Evolutionary conservation across 2,113 vertebrate species (phyloP), one percentile per base, ranked within the genome.

Genomic region (Festucalex cinctus): DNA sequence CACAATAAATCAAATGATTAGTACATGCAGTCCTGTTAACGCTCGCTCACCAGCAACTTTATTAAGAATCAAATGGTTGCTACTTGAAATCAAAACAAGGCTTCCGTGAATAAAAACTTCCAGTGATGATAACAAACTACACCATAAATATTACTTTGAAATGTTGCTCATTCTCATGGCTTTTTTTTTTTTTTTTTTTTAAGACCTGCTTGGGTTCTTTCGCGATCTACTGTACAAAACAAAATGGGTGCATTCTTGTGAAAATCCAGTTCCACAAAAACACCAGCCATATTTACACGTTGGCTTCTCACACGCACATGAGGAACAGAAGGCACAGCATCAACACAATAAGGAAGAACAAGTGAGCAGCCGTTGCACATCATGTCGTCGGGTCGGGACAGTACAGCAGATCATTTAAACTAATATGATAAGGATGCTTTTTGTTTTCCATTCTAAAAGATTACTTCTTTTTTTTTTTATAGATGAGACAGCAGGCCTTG

Each of bases 221-320:
- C 76, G 87, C 82, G 85, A 39, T 49, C 79, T 39, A 71, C 77
- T 89, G 81, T 88, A 86, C 83, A 91, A 84, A 76, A 43, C 81
- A 88, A 82, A 76, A 43, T 48, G 44, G 70, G 69, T 79, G 76
- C 74, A 66, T 73, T 70, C 63, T 62, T 65, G 88, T 89, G 87
- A 91, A 89, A 90, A 75, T 78, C 90, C 89, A 91, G 90, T 88
- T 90, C 88, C 88, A 92, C 87, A 58, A 73, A 74, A 58, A 71
- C 69, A 60, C 74, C 80, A 28, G 67, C 70, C 69, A 51, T 86
- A 88, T 83, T 86, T 86, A 88, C 86, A 89, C 71, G 17, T 77
- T 73, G 71, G 63, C 61, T 74, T 70, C 37, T 14, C 32, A 73
- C 70, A 78, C 74, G 67, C 70, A 69, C n/a, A 82, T 67, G 65